Evolutionary conservation across 1,140 invertebrate genomes (phyloP).

Genomic region (Cyclina sinensis): DNA sequence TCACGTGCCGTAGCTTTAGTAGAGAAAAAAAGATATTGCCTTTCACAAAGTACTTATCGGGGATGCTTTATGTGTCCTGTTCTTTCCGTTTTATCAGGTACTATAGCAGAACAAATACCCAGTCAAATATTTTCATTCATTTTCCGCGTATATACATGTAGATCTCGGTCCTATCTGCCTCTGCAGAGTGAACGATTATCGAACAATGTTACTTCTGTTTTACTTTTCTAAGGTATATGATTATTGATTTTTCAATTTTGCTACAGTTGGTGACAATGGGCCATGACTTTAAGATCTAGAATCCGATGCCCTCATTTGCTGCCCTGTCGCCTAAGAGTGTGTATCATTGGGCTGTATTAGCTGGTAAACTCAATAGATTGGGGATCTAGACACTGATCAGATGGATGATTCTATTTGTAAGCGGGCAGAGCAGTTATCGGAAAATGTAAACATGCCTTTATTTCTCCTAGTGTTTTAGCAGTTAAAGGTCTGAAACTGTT

Average conservation of each 20-base stretch:
- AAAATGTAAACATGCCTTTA: conserved; percentile 38
- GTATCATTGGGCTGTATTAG: conserved; percentile 64
- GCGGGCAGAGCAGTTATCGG: conserved; percentile 28
- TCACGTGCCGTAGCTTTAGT: too few species aligned
- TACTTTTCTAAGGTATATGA: conserved; percentile 33
- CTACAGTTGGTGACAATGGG: conserved; percentile 51
- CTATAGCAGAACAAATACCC: too few species aligned
- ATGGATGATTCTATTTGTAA: conserved; percentile 55
- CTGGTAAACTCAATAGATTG: conserved; percentile 67
- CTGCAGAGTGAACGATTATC: too few species aligned
- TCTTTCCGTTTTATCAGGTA: too few species aligned
- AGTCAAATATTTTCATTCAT: too few species aligned
- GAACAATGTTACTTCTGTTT: neutral
- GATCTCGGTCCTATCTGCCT: too few species aligned
- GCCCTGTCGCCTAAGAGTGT: conserved; percentile 49
- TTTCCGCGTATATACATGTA: too few species aligned
- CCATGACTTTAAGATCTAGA: conserved; percentile 55
- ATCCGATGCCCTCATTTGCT: conserved; percentile 55
- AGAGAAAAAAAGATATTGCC: too few species aligned
- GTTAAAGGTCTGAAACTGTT: neutral
- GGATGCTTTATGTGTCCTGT: too few species aligned
- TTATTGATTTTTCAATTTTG: conserved; percentile 54
- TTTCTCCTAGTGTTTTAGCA: neutral
- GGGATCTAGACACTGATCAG: conserved; percentile 61
- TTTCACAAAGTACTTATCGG: too few species aligned